Conservation (phyloP, 2,113 vertebrate species). For the Anoplopoma fimbria region DNA sequence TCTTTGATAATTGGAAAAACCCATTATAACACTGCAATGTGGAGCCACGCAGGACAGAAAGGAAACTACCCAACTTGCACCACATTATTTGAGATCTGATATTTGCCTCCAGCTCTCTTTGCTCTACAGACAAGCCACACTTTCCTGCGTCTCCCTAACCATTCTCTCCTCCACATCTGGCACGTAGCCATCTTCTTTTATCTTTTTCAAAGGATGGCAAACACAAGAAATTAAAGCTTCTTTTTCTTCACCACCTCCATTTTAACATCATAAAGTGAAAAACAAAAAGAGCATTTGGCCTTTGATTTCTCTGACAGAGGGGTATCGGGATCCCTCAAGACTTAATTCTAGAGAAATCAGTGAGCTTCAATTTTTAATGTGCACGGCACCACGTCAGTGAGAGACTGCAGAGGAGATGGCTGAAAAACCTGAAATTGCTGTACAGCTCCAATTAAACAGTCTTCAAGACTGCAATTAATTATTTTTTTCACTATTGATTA, state of each 20-base stretch:
- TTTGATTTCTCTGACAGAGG: conserved; percentile 38
- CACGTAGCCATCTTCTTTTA: conserved; percentile 42
- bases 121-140: neutral
- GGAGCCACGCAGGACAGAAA: neutral
- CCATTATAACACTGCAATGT: neutral
- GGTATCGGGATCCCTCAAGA: neutral
- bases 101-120: conserved; percentile 31
- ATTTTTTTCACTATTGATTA: neutral
- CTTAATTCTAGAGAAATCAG: conserved; percentile 13
- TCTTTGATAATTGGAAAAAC: neutral
- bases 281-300: conserved; percentile 32
- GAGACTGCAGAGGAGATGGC: neutral
- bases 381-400: neutral
- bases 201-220: conserved; percentile 53
- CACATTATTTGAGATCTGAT: conserved; percentile 20
- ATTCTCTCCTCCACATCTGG: conserved; percentile 24
- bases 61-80: neutral
- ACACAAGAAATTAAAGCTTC: conserved; percentile 21
- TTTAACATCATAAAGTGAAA: conserved; percentile 29
- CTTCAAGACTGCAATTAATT: neutral
- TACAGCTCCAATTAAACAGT: neutral
- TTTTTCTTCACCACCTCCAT: conserved; percentile 23
- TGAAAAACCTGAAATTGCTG: neutral
- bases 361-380: conserved; percentile 1
- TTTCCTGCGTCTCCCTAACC: neutral